Base-by-base conservation (phyloP, 1,140 invertebrate genomes). In the Centruroides vittatus region DNA sequence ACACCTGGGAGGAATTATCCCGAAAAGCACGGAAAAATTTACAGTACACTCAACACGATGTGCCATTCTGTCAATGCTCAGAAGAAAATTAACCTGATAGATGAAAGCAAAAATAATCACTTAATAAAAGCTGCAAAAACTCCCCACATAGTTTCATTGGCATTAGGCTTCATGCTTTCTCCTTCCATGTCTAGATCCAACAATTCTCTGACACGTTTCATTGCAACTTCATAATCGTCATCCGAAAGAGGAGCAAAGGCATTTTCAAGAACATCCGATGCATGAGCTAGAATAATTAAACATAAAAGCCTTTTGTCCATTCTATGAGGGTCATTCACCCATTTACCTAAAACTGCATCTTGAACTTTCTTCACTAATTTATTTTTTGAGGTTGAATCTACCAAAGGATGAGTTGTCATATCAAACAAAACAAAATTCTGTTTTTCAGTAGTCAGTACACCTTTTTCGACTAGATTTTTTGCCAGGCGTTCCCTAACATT, bases 371-470 rank as follows among this genome's bases (percentile, higher is more conserved):
- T 98, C 49, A 99, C 91, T 65, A 99, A 82, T 68, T 94, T 86
- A 67, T 86, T 88, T 80, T 99, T 99, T n/a, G 92, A 85, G 65
- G 86, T 81, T 78, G 89, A 89, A 75, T 99, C 94, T 58, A 89
- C 93, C 50, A 99, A 80, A 48, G 97, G 97, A 83, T 99, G 97
- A 67, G 96, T 99, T 35, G 97, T 99, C 95, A 99, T 99, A 79
- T 99, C 97, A 78, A 99, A 99, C 23, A 99, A 78, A 66, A 99
- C 79, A 77, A 99, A 99, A 78, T 99, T 99, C 78, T 99, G 96
- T 80, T 99, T 99, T 77, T 99, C 97, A 58, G 97, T 99, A 55
- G 95, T 98, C 63, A 98, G 81, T n/a, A 99, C 93, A 66, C 97
- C 96, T 78, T 99, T 99, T 75, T 99, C 97, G 23, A 99, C 96